Base-by-base conservation (phyloP, 2,113 vertebrate genomes). In the Elachura formosa region DNA sequence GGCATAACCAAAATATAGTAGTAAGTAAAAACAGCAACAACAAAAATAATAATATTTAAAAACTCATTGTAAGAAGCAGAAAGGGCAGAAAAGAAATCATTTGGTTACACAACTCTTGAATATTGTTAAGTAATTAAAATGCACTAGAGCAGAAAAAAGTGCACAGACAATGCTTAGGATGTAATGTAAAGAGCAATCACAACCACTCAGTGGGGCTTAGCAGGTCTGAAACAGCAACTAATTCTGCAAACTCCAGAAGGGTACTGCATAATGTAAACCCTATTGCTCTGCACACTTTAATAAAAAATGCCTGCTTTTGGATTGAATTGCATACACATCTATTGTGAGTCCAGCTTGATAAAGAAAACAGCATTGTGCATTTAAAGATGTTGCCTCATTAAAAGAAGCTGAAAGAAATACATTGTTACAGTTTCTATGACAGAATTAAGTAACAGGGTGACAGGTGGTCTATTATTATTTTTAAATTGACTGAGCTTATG, bases 361-460 rank as follows among this genome's bases (percentile, higher is more conserved):
- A 95, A 93, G 91, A 84, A 96, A 95, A 93, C 62, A 89, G 19
- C 41, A 89, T 9, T 63, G 58, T 87, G 69, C 82, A 64, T 96
- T 97, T 94, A 96, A 96, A 95, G 94, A 89, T 68, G 91, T 48
- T 95, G 94, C 88, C 94, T 96, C 96, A 82, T 97, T 96, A 96
- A 95, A 98, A 98, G 96, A 98, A 96, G 97, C 98, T 98, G 97
- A 97, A 98, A 97, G 95, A 90, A 96, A 94, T 96, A 97, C 97
- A 97, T 96, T 95, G 96, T 98, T 96, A 96, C 93, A 97, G 97
- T 97, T 97, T 97, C 97, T 96, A 79, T 84, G 96, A 98, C 96
- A 97, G 97, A 96, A 96, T 97, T 95, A 97, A 98, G 96, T 96
- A 97, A 97, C 95, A 97, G 97, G 96, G 97, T 95, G 97, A 96